Percentiles rank a stretch among this genome's conserved stretches.
phyloP scores from a whole-genome alignment of 2,113 vertebrate species.

The Stigmatopora nigra region DNA sequence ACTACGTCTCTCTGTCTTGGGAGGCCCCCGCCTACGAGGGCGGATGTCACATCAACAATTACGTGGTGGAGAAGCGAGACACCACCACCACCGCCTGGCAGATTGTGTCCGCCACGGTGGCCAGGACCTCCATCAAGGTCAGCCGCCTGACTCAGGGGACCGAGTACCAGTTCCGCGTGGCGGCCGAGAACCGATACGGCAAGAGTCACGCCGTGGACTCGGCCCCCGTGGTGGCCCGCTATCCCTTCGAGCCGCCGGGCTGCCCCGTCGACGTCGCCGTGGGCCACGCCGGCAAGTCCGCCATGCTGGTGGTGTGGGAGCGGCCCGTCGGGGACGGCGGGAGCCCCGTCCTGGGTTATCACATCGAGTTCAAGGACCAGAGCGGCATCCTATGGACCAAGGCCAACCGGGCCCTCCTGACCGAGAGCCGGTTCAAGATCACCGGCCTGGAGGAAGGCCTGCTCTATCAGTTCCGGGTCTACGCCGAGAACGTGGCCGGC shows the following conservation, averaged over 20 bases:
- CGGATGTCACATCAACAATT: conserved; percentile 97
- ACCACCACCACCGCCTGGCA: conserved; percentile 92
- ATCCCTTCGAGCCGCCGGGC: conserved; percentile 88
- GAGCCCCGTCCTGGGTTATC: conserved; percentile 86
- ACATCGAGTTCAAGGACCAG: conserved; percentile 91
- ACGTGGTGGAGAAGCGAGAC: conserved; percentile 94
- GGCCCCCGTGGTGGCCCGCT: conserved; percentile 81
- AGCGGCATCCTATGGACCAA: conserved; percentile 96
- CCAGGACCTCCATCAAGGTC: conserved; percentile 92
- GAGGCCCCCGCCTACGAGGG: conserved; percentile 89
- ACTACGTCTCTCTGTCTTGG: conserved; percentile 87
- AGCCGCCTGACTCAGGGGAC: conserved; percentile 79
- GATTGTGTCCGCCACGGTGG: conserved; percentile 90
- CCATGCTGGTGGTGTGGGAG: conserved; percentile 90
- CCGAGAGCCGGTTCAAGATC: conserved; percentile 90
- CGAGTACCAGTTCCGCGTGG: conserved; percentile 96
- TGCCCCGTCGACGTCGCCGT: conserved; percentile 82
- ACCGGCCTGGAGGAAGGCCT: conserved; percentile 90
- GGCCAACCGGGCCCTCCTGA: conserved; percentile 83
- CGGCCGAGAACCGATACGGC: conserved; percentile 95
- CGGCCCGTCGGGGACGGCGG: conserved; percentile 89
- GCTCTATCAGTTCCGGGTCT: conserved; percentile 89
- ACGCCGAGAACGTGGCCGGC: conserved; percentile 93
- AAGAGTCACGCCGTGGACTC: conserved; percentile 83
- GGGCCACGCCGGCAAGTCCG: conserved; percentile 81